Percentiles rank a stretch among this genome's conserved stretches.
phyloP scores from a whole-genome alignment of 2,888 invertebrate genomes.

The Euproctis similis region DNA sequence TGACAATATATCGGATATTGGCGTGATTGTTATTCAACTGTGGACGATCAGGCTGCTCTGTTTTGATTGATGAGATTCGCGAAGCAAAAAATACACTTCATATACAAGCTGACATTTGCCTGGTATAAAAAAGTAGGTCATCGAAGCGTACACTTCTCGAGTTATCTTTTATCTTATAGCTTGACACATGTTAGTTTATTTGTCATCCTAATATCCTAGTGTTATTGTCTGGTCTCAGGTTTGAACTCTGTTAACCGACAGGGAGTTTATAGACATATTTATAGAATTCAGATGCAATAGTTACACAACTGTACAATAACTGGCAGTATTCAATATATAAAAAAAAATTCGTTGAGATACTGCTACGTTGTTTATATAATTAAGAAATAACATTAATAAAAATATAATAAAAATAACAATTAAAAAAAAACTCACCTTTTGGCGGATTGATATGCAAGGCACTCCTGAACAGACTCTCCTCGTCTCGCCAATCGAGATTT shows the following conservation, averaged over 20 bases:
- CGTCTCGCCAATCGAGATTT: conserved; percentile 94
- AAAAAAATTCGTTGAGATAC: too few species aligned
- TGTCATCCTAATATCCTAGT: too few species aligned
- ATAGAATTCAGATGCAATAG: too few species aligned
- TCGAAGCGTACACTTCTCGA: conserved; percentile 7
- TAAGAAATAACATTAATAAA: neutral
- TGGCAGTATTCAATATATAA: too few species aligned
- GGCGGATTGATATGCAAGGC: conserved; percentile 95
- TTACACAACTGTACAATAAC: too few species aligned
- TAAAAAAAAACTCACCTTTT: conserved; percentile 84
- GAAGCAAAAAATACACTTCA: conserved; percentile 6
- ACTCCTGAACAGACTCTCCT: conserved; percentile 93
- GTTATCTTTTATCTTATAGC: too few species aligned
- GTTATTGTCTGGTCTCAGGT: too few species aligned
- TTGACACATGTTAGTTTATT: too few species aligned
- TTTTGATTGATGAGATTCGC: conserved; percentile 9
- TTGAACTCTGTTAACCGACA: neutral
- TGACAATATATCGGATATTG: too few species aligned
- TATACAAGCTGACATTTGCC: conserved; percentile 10
- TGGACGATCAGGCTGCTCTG: conserved; percentile 4
- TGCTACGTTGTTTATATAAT: too few species aligned
- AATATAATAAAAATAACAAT: neutral
- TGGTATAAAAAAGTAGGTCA: conserved; percentile 16
- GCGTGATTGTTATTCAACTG: conserved; percentile 5
- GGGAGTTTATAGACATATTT: too few species aligned